Base-by-base conservation (phyloP, 2,888 invertebrate species). In the Drosophila testacea region DNA sequence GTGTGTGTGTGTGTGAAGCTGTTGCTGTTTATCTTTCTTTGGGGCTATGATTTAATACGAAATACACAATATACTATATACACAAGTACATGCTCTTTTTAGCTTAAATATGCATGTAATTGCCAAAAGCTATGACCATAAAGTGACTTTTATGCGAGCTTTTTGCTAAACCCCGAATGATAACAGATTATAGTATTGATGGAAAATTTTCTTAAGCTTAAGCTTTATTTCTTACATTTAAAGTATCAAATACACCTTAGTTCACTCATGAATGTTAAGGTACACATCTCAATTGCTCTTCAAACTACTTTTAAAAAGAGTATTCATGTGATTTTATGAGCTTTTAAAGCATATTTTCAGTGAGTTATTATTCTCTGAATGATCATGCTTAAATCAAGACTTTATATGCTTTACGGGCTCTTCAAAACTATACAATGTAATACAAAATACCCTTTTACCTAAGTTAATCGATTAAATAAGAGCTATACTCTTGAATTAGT, bases 1-100 rank as follows among this genome's bases (percentile, higher is more conserved):
- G 34, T 55, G 22, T 48, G 39, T 39, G 34, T 39, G 11, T 47
- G 28, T 22, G 22, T 54, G 7, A 30, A 1, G 7, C 30, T 9
- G 27, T 51, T 47, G 10, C 22, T 66, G 62, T 73, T 72, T 77
- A 73, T 73, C 60, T 77, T 71, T 42, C 46, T 44, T 42, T 57
- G 44, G 44, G 16, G 28, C 38, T 62, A 65, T 61, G 59, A 73
- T 73, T 78, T 67, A 50, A 61, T 55, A 56, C 27, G 34, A 6
- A 50, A 56, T 16, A 41, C 28, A 28, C 38, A 36, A 47, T 30
- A 28, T 10, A 41, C 38, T 42, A 32, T 42, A 41, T 22, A 10
- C 9, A n/a, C 42, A 27, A 36, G 10, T 10, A 16, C 47, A 52
- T 6, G 9, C 42, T 44, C 7, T n/a, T 34, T 41, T 54, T 39